Base-by-base conservation (phyloP, 2,113 vertebrate species). In the Natator depressus region DNA sequence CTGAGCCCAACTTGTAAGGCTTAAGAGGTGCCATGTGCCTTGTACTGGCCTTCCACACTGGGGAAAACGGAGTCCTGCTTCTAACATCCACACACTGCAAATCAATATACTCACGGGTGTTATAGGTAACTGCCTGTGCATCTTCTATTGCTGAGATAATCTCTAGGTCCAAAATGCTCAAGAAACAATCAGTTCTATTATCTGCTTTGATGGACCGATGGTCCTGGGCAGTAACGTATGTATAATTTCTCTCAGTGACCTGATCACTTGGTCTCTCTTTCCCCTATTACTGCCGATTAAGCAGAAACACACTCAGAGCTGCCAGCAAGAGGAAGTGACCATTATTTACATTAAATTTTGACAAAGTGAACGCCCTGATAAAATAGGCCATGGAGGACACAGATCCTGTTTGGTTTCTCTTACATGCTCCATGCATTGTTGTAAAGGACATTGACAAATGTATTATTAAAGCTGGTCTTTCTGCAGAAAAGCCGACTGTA, bases 281-380 rank as follows among this genome's bases (percentile, higher is more conserved):
- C 85, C 57, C 38, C 29, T 85, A 7, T 82, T 91, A 87, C 25
- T 69, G 93, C 82, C 93, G 91, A 94, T 92, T 47, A 89, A 97
- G 87, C 54, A 88, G 89, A 91, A 89, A 8, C 47, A 92, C 80
- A 92, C 78, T 89, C 46, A 92, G 83, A 65, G 47, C 75, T 94
- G 83, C 75, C 86, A 96, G 89, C 10, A 62, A 96, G 82, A 94
- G 94, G 93, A 97, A 96, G 35, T 20, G 53, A 95, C 19, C 8
- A 49, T 96, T 96, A 96, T 97, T 98, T 97, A 96, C 76, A 85
- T 94, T 91, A 96, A 89, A 88, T 94, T 97, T 89, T 95, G 82
- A 80, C 87, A 62, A 94, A 88, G 42, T 87, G 38, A 94, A 92
- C 55, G 89, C 92, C 85, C 97, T 97, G 93, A 98, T 97, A 94